Conservation (phyloP, 1,140 invertebrate genomes). For the Melanaphis sacchari region DNA sequence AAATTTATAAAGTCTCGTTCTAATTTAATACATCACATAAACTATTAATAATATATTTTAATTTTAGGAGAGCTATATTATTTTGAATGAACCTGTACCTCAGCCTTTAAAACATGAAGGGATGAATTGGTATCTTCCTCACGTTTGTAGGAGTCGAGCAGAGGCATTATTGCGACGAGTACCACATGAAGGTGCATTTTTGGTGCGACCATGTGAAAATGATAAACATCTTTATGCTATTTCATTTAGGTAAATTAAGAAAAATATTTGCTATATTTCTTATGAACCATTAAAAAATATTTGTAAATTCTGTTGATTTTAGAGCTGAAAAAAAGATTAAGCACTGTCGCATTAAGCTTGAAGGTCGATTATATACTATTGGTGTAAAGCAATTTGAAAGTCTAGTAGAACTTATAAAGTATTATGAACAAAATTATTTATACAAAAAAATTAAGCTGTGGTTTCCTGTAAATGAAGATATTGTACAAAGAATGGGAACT, state of each 20-base stretch:
- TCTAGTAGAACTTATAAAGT: constrained; percentile 88
- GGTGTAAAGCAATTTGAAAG: constrained; percentile 92
- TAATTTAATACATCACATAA: neutral
- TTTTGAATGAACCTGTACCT: constrained; percentile 88
- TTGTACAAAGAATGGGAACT: constrained; percentile 67
- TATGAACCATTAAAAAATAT: constrained; percentile 41
- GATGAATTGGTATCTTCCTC: constrained; percentile 92
- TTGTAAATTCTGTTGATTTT: constrained; percentile 62
- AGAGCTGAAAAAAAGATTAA: constrained; percentile 93
- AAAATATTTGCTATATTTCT: neutral
- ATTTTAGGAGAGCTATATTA: constrained; percentile 82
- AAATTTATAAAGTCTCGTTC: neutral
- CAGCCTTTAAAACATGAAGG: constrained; percentile 93
- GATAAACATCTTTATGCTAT: constrained; percentile 89
- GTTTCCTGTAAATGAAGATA: constrained; percentile 85
- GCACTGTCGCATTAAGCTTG: constrained; percentile 91
- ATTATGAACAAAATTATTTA: constrained; percentile 89
- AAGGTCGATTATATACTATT: constrained; percentile 89
- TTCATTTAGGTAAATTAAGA: constrained; percentile 80
- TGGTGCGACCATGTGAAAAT: constrained; percentile 87
- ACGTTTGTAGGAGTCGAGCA: constrained; percentile 79
- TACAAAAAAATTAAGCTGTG: constrained; percentile 89
- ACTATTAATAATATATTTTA: constrained; percentile 57
- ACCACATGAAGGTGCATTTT: constrained; percentile 87
- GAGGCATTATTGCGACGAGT: constrained; percentile 86